These are phyloP conservation scores for Chrysina gloriosa DNA, from an alignment of 2,888 invertebrate species.

Conservation along the genomic window DNA sequence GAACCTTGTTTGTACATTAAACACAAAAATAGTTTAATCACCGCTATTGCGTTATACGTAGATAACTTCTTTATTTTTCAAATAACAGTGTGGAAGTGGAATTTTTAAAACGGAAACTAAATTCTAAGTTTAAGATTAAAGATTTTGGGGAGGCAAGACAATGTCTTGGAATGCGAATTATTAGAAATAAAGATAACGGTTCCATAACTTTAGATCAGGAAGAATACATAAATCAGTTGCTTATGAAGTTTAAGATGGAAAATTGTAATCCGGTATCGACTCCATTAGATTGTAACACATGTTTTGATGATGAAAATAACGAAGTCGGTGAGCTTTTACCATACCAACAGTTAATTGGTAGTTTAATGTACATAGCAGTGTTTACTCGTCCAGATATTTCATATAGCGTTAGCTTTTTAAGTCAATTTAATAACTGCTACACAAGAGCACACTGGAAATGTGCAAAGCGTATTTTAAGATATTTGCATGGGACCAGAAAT, in stretches of 20 bases:
- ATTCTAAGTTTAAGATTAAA: slow-evolving; percentile 44
- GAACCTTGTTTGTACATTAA: slow-evolving; percentile 48
- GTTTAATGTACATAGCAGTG: slow-evolving; percentile 46
- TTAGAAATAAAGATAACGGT: slow-evolving; percentile 32
- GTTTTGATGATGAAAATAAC: neutral
- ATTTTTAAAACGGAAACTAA: slow-evolving; percentile 43
- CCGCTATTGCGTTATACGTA: slow-evolving; percentile 49
- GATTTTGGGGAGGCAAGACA: slow-evolving; percentile 38
- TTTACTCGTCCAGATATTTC: slow-evolving; percentile 49
- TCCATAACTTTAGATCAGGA: slow-evolving; percentile 44
- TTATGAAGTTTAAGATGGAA: slow-evolving; percentile 28
- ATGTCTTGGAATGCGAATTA: slow-evolving; percentile 46
- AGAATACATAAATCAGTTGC: slow-evolving; percentile 43
- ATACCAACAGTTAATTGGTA: slow-evolving; percentile 49
- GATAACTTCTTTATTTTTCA: slow-evolving; percentile 51
- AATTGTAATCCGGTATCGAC: slow-evolving; percentile 27
- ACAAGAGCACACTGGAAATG: slow-evolving; percentile 45
- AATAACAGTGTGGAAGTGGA: slow-evolving; percentile 35
- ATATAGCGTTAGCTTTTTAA: slow-evolving; percentile 47
- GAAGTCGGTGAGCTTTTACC: slow-evolving; percentile 22
- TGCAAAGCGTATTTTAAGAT: slow-evolving; percentile 48
- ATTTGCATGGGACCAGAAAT: slow-evolving; percentile 46
- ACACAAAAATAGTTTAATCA: slow-evolving; percentile 37
- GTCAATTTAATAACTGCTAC: slow-evolving; percentile 46
- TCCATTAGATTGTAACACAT: slow-evolving; percentile 17